Base-by-base conservation (phyloP, 2,888 invertebrate species). In the Acrocyrtus sp. region DNA sequence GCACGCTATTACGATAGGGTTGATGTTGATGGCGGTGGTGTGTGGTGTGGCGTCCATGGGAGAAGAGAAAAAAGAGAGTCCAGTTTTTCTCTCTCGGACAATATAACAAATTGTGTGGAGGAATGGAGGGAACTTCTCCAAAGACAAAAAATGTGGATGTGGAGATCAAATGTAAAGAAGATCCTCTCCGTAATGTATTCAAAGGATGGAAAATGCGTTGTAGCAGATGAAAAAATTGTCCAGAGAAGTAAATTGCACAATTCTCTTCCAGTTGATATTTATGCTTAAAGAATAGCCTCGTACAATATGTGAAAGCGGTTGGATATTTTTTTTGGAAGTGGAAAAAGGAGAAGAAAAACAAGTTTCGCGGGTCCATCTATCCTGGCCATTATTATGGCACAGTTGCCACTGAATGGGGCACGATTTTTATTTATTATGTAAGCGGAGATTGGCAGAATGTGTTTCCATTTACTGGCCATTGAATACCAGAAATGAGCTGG, bases 1-100 rank as follows among this genome's bases (percentile, higher is more conserved):
- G 63, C 61, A 72, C 66, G 78, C 75, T 74, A 77, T 77, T 77
- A 75, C 70, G 74, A 74, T 65, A 65, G 72, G 68, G 67, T 73
- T 77, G 70, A 69, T 75, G 69, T n/a, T n/a, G n/a, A 72, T 70
- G 57, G 67, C 63, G 41, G n/a, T n/a, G n/a, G n/a, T n/a, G n/a
- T n/a, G n/a, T n/a, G n/a, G n/a, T n/a, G n/a, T n/a, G n/a, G n/a
- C n/a, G n/a, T n/a, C n/a, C n/a, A n/a, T n/a, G 47, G 43, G 45
- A 4, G 56, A n/a, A n/a, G n/a, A n/a, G n/a, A n/a, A n/a, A n/a
- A n/a, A n/a, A 15, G 34, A 43, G 61, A 27, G 62, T 66, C 57
- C 57, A 61, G 51, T 15, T 45, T 21, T 3, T 63, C 19, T 58
- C 45, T 29, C 60, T 65, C 41, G 24, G 48, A 53, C 34, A 34